phyloP scores from a whole-genome alignment of 2,888 invertebrate genomes.

The Steinernema carpocapsae region DNA sequence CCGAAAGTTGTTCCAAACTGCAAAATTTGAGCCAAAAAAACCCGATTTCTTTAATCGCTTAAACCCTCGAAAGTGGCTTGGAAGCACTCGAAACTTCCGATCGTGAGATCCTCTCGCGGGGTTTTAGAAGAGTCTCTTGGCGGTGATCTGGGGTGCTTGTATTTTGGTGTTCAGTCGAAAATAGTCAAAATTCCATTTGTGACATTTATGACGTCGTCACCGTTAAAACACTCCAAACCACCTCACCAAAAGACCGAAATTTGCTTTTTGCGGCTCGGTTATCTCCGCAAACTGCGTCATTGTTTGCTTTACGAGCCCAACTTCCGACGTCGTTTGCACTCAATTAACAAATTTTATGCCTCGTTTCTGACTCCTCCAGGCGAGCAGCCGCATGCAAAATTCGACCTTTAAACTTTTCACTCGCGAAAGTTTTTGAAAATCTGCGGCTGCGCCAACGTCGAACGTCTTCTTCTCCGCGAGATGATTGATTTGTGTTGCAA shows the following conservation, averaged over 20 bases:
- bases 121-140: too few relatives aligned
- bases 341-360: conserved; percentile 1
- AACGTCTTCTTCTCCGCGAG: background rate
- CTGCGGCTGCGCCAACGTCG: background rate
- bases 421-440: too few relatives aligned
- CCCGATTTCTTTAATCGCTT: too few relatives aligned
- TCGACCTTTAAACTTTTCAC: background rate
- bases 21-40: too few relatives aligned
- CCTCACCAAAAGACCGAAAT: background rate
- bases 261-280: background rate
- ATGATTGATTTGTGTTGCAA: background rate
- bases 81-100: too few relatives aligned
- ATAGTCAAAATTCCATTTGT: too few relatives aligned
- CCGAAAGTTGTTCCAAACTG: background rate
- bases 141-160: too few relatives aligned
- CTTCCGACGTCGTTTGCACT: conserved; percentile 2
- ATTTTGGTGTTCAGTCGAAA: conserved; percentile 18
- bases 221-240: too few relatives aligned
- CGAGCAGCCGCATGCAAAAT: too few relatives aligned
- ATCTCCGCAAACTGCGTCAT: background rate
- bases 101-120: too few relatives aligned
- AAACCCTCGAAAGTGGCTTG: too few relatives aligned
- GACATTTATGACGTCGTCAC: too few relatives aligned
- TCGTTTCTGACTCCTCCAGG: background rate
- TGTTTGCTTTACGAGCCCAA: background rate